Evolutionary conservation across 1,140 invertebrate genomes (phyloP).

Genomic region (Lithobius niger): DNA sequence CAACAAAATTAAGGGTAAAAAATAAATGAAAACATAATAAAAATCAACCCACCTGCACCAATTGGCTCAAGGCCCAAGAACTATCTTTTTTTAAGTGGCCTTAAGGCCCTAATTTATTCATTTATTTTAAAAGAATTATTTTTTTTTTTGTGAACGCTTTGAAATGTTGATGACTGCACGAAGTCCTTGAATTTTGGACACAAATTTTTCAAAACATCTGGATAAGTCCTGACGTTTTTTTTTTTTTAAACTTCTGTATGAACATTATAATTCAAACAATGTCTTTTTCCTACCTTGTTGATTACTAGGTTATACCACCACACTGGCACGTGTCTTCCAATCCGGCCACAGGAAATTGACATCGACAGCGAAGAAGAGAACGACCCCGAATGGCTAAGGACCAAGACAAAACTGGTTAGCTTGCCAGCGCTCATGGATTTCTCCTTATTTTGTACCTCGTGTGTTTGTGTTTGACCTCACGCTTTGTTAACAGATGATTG

Average conservation of each 20-base stretch:
- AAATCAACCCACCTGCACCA: no score
- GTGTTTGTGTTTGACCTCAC: neutral
- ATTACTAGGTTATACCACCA: constrained; percentile 73
- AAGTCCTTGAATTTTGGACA: no score
- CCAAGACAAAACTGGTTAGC: constrained; percentile 54
- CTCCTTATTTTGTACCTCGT: neutral
- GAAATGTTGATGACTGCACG: no score
- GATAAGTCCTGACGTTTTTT: neutral
- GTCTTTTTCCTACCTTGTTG: no score
- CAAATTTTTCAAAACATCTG: neutral
- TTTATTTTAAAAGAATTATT: no score
- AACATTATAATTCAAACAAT: neutral
- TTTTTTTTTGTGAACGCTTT: no score
- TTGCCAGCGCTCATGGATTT: neutral
- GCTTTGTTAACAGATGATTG: constrained; percentile 76
- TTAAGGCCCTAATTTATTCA: no score
- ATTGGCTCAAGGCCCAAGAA: no score
- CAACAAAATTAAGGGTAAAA: no score
- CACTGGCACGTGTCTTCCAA: constrained; percentile 79
- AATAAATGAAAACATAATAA: no score
- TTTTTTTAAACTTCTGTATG: neutral
- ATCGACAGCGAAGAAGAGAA: constrained; percentile 87
- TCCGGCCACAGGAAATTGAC: constrained; percentile 87
- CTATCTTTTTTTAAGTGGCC: no score
- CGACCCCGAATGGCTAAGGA: constrained; percentile 83